Evolutionary conservation across 2,113 vertebrate species (phyloP).

Genomic region (Chaetura pelagica): DNA sequence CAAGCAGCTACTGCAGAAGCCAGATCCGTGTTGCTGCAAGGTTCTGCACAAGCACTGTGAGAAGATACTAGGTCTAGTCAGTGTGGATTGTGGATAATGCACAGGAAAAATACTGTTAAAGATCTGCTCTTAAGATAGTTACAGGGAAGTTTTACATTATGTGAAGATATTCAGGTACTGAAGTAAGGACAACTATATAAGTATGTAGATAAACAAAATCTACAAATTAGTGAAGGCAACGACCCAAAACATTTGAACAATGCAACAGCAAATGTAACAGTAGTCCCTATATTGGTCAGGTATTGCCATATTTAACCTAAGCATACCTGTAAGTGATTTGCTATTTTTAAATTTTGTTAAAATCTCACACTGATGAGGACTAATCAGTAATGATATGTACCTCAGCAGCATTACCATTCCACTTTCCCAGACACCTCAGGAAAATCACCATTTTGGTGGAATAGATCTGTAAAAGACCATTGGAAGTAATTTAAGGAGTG

Average conservation of each 20-base stretch:
- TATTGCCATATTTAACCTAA: not conserved
- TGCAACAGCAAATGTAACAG: not conserved
- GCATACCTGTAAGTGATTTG: not conserved
- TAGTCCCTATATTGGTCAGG: not conserved
- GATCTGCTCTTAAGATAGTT: not conserved
- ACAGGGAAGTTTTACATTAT: not conserved
- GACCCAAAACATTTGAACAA: not conserved
- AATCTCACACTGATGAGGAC: not conserved
- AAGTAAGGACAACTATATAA: not conserved
- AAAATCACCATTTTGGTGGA: not conserved
- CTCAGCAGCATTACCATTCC: accelerated
- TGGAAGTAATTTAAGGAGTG: not conserved
- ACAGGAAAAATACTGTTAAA: not conserved
- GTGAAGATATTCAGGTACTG: not conserved
- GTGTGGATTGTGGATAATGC: not conserved
- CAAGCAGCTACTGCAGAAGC: not conserved
- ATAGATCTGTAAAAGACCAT: not conserved
- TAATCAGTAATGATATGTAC: not conserved
- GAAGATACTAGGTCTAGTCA: not conserved
- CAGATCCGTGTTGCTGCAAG: not conserved
- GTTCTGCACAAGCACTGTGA: not conserved
- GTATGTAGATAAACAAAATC: not conserved
- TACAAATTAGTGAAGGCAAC: not conserved
- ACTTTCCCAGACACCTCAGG: not conserved
- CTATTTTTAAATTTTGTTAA: not conserved